Evolutionary conservation across 2,113 vertebrate species (phyloP), one percentile per base, ranked within the genome.

Genomic region (Mola mola): DNA sequence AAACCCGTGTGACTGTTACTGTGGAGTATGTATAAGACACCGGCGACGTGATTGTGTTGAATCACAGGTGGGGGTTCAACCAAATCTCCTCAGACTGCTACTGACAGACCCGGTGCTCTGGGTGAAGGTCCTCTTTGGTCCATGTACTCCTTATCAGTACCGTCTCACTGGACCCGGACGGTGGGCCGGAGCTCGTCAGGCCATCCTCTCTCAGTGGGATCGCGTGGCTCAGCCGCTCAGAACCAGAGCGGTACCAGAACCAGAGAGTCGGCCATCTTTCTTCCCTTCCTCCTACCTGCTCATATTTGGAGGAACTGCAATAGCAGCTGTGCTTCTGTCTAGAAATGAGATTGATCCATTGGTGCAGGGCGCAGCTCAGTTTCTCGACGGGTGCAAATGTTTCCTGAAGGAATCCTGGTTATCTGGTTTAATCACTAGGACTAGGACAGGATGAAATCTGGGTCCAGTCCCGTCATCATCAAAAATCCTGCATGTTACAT

Each of bases 71-170:
- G 94, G 94, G 0, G 70, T 87, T 1, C 92, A 87, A 53, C 95
- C 96, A 63, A 94, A 59, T 0, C 0, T 96, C 26, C 24, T 76
- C 3, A 38, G 48, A 7, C 82, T 98, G 11, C 72, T 97, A 31
- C 73, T 96, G 55, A 91, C 29, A 0, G 96, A 98, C 25, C 94
- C 95, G 52, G 65, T 31, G 15, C 81, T 98, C 58, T 94, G 93
- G 7, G 75, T 85, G 58, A 89, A 89, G 6, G 16, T 96, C 59
- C 84, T 95, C 59, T 94, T 95, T 4, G 96, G 96, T 5, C 96
- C 96, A 8, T 95, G 94, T 75, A 93, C 93, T 0, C 87, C 96
- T 2, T 98, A 94, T 81, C 96, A 98, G 83, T 98, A 91, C 73
- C 93, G 95, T 10, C 91, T 98, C 44, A 22, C 33, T n/a, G 96